Evolutionary conservation across 2,113 vertebrate species (phyloP).

Genomic region (Mastomys natalensis): DNA sequence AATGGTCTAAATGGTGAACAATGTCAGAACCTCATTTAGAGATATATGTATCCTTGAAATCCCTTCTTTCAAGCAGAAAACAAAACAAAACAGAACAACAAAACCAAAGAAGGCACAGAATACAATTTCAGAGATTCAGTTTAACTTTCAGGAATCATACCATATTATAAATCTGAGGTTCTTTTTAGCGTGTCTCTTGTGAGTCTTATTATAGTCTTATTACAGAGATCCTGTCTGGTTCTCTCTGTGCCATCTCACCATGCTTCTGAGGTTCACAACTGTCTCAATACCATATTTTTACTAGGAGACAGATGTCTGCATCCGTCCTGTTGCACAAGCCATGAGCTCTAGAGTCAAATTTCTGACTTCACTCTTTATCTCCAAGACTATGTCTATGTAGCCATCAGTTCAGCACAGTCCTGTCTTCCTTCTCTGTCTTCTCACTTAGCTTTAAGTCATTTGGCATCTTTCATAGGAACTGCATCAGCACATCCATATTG

Average conservation of each 20-base stretch:
- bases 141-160: not conserved
- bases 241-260: not conserved
- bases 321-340: not conserved
- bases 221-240: not conserved
- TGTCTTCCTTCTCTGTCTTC: not conserved
- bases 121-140: not conserved
- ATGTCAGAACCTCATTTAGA: not conserved
- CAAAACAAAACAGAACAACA: not conserved
- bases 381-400: not conserved
- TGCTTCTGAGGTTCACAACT: not conserved
- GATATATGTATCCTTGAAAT: constrained; percentile 4
- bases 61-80: not conserved
- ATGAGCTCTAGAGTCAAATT: not conserved
- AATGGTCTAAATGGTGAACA: not conserved
- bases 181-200: not conserved
- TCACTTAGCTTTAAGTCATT: not conserved
- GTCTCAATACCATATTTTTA: not conserved
- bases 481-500: not conserved
- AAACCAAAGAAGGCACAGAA: not conserved
- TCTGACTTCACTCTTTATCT: not conserved
- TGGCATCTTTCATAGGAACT: not conserved
- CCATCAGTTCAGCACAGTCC: not conserved
- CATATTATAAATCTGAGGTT: not conserved
- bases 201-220: not conserved
- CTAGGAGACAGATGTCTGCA: not conserved